Percentiles rank a stretch among this genome's conserved stretches.
These are phyloP conservation scores for Chloroceryle amazona DNA, from an alignment of 2,797 vertebrate genomes.

Conservation along the genomic window DNA sequence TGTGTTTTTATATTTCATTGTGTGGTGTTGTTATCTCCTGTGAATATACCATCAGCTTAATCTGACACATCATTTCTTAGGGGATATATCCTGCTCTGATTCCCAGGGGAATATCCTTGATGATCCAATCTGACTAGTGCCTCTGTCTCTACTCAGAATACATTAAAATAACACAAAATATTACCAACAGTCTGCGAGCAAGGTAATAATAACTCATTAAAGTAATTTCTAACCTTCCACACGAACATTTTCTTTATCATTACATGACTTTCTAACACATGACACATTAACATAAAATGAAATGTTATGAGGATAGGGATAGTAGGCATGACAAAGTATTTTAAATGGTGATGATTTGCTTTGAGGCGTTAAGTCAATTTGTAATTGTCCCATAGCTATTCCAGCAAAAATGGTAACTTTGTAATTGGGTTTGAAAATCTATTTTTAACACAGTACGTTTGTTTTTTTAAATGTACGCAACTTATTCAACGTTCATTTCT, in stretches of 20 bases:
- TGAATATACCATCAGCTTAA: neutral
- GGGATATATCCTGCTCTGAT: conserved; percentile 44
- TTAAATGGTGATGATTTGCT: conserved; percentile 57
- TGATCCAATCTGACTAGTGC: conserved; percentile 66
- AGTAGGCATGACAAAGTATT: conserved; percentile 61
- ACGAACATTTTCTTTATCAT: conserved; percentile 59
- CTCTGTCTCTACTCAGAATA: conserved; percentile 69
- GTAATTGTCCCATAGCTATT: conserved; percentile 63
- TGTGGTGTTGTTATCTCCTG: conserved; percentile 9
- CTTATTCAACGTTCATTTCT: neutral
- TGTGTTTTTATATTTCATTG: neutral
- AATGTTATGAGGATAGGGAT: conserved; percentile 47
- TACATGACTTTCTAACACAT: conserved; percentile 66
- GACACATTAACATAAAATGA: conserved; percentile 65
- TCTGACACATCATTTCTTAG: conserved; percentile 48
- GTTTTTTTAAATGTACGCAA: conserved; percentile 30
- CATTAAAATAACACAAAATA: conserved; percentile 70
- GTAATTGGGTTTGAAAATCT: conserved; percentile 60
- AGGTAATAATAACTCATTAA: conserved; percentile 70
- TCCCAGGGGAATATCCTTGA: conserved; percentile 60
- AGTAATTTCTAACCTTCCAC: conserved; percentile 66
- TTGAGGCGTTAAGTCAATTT: conserved; percentile 67
- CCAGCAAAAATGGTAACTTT: conserved; percentile 51
- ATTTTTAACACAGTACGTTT: conserved; percentile 47
- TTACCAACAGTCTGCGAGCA: conserved; percentile 48